Evolutionary conservation across 2,797 vertebrate species (phyloP).

Genomic region (Chelon labrosus): DNA sequence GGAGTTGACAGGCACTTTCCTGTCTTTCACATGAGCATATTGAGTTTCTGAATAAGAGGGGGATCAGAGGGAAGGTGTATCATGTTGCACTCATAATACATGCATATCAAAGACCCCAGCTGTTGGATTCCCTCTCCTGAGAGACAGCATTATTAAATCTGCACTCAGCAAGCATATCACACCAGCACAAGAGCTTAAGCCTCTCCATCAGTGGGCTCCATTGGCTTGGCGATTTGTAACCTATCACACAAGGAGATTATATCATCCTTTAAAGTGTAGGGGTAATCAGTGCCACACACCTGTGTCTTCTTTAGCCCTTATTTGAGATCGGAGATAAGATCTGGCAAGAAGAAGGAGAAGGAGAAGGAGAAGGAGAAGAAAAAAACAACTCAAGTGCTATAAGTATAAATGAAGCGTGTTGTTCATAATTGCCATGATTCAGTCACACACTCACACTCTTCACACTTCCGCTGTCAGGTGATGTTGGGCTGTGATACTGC

Average conservation of each 20-base stretch:
- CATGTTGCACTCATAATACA: slow-evolving; percentile 96
- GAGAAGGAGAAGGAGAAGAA: too few species aligned
- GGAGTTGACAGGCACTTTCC: slow-evolving; percentile 86
- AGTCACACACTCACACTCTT: slow-evolving; percentile 68
- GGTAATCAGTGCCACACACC: slow-evolving; percentile 92
- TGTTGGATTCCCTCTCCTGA: slow-evolving; percentile 94
- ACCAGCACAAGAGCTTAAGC: slow-evolving; percentile 79
- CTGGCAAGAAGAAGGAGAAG: slow-evolving; percentile 3
- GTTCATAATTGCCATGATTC: slow-evolving; percentile 69
- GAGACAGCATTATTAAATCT: slow-evolving; percentile 90
- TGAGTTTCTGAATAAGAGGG: slow-evolving; percentile 93
- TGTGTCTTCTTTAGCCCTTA: slow-evolving; percentile 86
- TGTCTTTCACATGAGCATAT: slow-evolving; percentile 85
- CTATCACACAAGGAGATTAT: slow-evolving; percentile 92
- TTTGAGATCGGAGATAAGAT: slow-evolving; percentile 67
- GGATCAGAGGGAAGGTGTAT: slow-evolving; percentile 95
- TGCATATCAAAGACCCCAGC: slow-evolving; percentile 98
- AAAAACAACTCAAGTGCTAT: slow-evolving; percentile 55
- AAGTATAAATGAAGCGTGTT: slow-evolving; percentile 68
- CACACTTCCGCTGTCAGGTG: slow-evolving; percentile 64
- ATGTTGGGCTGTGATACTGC: slow-evolving; percentile 48
- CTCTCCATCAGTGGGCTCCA: slow-evolving; percentile 76
- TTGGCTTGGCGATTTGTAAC: slow-evolving; percentile 87
- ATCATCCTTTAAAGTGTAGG: slow-evolving; percentile 88
- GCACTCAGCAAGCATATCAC: slow-evolving; percentile 81